phyloP scores from a whole-genome alignment of 1,140 invertebrate genomes.

The Dinothrombium tinctorium region DNA sequence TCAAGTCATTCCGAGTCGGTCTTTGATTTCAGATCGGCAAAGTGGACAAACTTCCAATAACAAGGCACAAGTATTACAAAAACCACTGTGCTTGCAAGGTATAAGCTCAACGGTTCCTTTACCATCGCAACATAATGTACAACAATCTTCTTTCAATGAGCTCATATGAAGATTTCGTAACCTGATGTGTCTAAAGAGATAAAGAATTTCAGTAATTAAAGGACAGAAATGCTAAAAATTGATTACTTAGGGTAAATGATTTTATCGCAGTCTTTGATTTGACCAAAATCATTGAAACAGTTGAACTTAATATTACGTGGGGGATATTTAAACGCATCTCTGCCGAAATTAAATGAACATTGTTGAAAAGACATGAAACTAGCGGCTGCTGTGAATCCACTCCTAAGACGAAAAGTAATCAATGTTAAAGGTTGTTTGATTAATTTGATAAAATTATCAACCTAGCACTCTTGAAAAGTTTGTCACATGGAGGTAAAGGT shows the following conservation, averaged over 20 bases:
- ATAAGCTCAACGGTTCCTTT: conserved; percentile 42
- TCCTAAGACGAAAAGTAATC: conserved; percentile 24
- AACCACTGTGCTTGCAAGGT: conserved; percentile 66
- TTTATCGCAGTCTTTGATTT: conserved; percentile 41
- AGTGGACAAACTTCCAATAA: conserved; percentile 63
- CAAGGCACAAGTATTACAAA: conserved; percentile 51
- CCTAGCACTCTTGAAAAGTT: conserved; percentile 53
- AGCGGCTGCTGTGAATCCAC: conserved; percentile 72
- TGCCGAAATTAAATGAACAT: conserved; percentile 78
- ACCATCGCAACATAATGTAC: conserved; percentile 62
- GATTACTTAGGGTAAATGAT: conserved; percentile 31
- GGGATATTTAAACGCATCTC: conserved; percentile 48
- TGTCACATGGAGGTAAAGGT: conserved; percentile 35
- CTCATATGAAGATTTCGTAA: conserved; percentile 42
- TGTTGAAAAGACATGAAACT: conserved; percentile 92
- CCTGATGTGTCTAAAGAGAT: conserved; percentile 37
- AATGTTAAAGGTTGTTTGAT: conserved; percentile 6
- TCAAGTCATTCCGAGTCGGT: too few species aligned
- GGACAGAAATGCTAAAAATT: background rate
- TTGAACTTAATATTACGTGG: conserved; percentile 37
- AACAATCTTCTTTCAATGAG: conserved; percentile 56
- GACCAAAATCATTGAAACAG: conserved; percentile 51
- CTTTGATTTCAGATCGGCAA: conserved; percentile 39
- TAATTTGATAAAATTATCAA: conserved; percentile 25
- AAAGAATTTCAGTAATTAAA: conserved; percentile 4